A percentile compares a stretch with the other conserved stretches of the same genome.
phyloP scores from a whole-genome alignment of 2,113 vertebrate species.

The Archocentrus centrarchus region DNA sequence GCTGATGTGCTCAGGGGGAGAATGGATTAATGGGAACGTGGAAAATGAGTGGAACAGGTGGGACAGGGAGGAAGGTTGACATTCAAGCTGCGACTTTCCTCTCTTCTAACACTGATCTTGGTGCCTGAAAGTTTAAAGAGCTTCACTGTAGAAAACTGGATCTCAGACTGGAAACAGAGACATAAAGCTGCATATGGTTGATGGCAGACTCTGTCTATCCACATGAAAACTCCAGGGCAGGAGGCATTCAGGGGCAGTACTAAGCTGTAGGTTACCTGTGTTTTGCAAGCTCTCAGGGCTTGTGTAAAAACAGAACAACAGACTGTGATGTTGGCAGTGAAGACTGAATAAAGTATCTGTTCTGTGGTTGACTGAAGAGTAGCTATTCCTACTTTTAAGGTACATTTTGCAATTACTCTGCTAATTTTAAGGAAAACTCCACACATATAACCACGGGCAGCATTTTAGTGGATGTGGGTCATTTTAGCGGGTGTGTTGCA shows the following conservation, averaged over 20 bases:
- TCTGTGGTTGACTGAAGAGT: not conserved
- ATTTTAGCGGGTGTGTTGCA: not conserved
- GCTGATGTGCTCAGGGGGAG: conserved; percentile 21
- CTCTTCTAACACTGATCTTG: not conserved
- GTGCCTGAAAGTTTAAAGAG: not conserved
- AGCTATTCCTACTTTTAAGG: not conserved
- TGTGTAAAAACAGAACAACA: not conserved
- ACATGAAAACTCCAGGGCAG: not conserved
- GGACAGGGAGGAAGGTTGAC: not conserved
- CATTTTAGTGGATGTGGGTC: not conserved
- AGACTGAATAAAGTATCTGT: not conserved
- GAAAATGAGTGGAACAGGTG: not conserved
- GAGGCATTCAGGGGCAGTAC: conserved; percentile 1
- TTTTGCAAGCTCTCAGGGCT: not conserved
- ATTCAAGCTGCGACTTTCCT: conserved; percentile 31
- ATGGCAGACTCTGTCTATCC: not conserved
- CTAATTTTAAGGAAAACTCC: not conserved
- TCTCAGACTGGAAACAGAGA: not conserved
- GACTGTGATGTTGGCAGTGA: not conserved
- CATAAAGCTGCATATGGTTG: not conserved
- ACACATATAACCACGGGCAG: not conserved
- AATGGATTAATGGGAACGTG: not conserved
- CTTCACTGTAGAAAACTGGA: not conserved
- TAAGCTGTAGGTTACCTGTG: conserved; percentile 9
- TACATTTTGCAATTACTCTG: not conserved